Conservation (phyloP, 2,797 vertebrate species). For the Sebastes minor region DNA sequence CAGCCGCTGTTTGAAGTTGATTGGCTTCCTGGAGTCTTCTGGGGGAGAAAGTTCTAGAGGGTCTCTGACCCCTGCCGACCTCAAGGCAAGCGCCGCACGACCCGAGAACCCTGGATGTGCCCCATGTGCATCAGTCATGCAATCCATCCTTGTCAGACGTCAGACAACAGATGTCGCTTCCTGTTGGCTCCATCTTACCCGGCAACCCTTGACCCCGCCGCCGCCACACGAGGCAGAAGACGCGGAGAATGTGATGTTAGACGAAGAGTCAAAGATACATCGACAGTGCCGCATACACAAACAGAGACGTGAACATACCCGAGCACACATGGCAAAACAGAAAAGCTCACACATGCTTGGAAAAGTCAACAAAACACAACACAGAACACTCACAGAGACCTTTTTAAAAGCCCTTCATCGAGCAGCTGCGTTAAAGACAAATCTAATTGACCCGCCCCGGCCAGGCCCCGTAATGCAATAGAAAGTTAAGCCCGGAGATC, state of each 20-base stretch:
- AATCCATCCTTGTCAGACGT: conserved; percentile 74
- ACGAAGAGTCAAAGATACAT: background rate
- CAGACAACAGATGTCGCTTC: conserved; percentile 82
- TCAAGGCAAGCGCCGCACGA: conserved; percentile 59
- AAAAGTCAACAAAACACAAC: background rate
- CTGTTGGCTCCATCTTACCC: conserved; percentile 59
- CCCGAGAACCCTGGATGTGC: conserved; percentile 60
- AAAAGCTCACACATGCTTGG: background rate
- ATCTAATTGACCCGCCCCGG: conserved; percentile 70
- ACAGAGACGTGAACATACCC: background rate
- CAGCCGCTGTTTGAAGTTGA: conserved; percentile 64
- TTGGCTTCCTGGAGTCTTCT: conserved; percentile 69
- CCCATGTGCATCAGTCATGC: conserved; percentile 74
- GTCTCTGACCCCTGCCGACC: conserved; percentile 63
- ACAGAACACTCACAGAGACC: background rate
- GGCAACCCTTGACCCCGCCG: conserved; percentile 47
- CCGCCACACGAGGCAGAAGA: background rate
- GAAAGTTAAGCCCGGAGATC: conserved; percentile 69
- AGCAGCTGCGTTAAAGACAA: conserved; percentile 77
- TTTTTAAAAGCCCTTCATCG: conserved; percentile 2
- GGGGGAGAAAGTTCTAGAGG: conserved; percentile 53
- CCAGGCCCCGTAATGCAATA: conserved; percentile 74
- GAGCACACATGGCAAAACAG: background rate
- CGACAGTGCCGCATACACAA: background rate
- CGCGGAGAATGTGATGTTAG: background rate